Evolutionary conservation across 1,140 invertebrate genomes (phyloP).

Genomic region (Apis florea): DNA sequence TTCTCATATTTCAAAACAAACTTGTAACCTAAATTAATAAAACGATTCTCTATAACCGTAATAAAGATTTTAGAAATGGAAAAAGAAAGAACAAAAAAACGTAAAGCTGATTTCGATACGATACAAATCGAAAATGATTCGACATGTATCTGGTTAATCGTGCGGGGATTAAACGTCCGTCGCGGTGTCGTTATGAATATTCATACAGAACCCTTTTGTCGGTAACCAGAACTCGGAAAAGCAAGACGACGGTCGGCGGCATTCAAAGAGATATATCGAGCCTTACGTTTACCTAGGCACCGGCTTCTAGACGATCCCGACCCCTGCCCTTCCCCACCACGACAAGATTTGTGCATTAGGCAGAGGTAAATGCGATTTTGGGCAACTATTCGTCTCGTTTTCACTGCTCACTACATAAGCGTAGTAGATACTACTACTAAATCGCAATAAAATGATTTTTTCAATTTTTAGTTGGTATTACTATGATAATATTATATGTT

Average conservation of each 20-base stretch:
- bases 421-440: too few species aligned
- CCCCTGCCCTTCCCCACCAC: not conserved
- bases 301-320: constrained; percentile 44
- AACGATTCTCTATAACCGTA: not conserved
- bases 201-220: constrained; percentile 61
- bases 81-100: not conserved
- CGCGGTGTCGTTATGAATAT: constrained; percentile 63
- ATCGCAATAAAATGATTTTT: not conserved
- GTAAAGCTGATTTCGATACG: not conserved
- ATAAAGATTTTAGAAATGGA: not conserved
- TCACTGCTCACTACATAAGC: not conserved
- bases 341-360: constrained; percentile 72
- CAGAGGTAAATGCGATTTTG: constrained; percentile 70
- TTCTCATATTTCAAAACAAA: not conserved
- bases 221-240: constrained; percentile 52
- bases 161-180: constrained; percentile 52
- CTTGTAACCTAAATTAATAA: not conserved
- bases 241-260: constrained; percentile 49
- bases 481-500: not conserved
- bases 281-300: constrained; percentile 66
- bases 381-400: constrained; percentile 14
- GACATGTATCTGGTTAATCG: constrained; percentile 42
- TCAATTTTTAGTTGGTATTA: too few species aligned
- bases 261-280: constrained; percentile 61
- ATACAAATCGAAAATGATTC: not conserved